Base-by-base conservation (phyloP, 2,113 vertebrate genomes). In the Aptenodytes forsteri region DNA sequence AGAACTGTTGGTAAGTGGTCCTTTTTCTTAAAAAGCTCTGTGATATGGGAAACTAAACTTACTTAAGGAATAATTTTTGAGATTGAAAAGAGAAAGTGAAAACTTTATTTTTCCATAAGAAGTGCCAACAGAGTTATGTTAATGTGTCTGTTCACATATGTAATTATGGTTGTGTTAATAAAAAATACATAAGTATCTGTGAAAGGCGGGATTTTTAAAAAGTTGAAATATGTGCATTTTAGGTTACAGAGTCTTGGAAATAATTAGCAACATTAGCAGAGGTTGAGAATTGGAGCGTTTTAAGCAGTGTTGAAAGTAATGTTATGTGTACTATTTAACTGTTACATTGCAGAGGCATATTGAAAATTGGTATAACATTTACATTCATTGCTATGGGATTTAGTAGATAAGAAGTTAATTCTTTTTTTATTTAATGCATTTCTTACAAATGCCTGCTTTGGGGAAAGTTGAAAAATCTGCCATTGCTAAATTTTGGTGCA, bases 1-100 rank as follows among this genome's bases (percentile, higher is more conserved):
- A 90, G 99, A 99, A 55, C 97, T 99, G 9, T 97, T 99, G 99
- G 99, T 99, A 97, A 92, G 99, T 94, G 71, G 26, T 46, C 18
- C 7, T 32, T 81, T 81, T 95, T 77, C 40, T 72, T 46, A 54
- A 69, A 94, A 95, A 89, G 38, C 9, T 4, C 1, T 30, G 13
- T 65, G 22, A 32, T 71, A 47, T 2, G 13, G 32, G 32, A 83
- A 85, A 49, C 20, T 69, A 40, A 79, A 67, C 13, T 64, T 92
- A 59, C 8, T 46, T 36, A 38, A 72, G 26, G 30, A 84, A 27
- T 40, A 49, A 13, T 30, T 92, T 83, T 71, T 49, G 64, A 64
- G 12, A 21, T 52, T 23, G 25, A 78, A 77, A 88, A 46, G 27
- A 59, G 13, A 34, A 61, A 14, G 4, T 23, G 29, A 77, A 90